These are phyloP conservation scores for Danaus chrysippus DNA, from an alignment of 2,888 invertebrate species.

Conservation along the genomic window DNA sequence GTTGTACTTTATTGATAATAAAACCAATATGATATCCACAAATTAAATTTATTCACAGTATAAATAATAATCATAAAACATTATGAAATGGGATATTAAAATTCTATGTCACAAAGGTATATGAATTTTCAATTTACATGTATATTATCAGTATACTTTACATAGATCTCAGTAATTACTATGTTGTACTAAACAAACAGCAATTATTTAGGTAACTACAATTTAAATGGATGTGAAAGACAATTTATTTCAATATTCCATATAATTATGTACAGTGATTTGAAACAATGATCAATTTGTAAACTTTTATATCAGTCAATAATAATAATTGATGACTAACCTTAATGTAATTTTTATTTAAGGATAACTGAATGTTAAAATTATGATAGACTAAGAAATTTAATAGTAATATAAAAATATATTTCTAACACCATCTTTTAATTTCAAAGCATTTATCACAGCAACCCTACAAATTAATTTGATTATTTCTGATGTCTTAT, in stretches of 20 bases:
- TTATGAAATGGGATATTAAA: conserved; percentile 16
- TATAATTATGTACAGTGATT: too few relatives aligned
- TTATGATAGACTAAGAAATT: conserved; percentile 12
- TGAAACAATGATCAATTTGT: too few relatives aligned
- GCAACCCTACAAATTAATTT: conserved; percentile 5
- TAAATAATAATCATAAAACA: conserved; percentile 32
- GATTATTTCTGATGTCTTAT: not conserved
- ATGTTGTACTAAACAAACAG: conserved; percentile 21
- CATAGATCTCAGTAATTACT: conserved; percentile 10
- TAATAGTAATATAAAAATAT: conserved; percentile 23
- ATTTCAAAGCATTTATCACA: conserved; percentile 17
- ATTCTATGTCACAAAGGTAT: conserved; percentile 12
- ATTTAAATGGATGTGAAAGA: not conserved
- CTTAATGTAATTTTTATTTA: not conserved
- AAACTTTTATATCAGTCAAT: conserved; percentile 1
- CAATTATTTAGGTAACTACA: conserved; percentile 22
- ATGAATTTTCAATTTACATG: conserved; percentile 16
- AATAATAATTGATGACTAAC: not conserved
- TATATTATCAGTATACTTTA: not conserved
- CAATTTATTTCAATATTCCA: too few relatives aligned
- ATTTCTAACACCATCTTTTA: conserved; percentile 11
- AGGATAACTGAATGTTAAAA: conserved; percentile 2
- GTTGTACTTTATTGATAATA: conserved; percentile 57
- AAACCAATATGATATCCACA: conserved; percentile 23
- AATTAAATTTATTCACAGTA: conserved; percentile 31